Conservation (phyloP, 2,797 vertebrate genomes). For the Propithecus deckenii region DNA sequence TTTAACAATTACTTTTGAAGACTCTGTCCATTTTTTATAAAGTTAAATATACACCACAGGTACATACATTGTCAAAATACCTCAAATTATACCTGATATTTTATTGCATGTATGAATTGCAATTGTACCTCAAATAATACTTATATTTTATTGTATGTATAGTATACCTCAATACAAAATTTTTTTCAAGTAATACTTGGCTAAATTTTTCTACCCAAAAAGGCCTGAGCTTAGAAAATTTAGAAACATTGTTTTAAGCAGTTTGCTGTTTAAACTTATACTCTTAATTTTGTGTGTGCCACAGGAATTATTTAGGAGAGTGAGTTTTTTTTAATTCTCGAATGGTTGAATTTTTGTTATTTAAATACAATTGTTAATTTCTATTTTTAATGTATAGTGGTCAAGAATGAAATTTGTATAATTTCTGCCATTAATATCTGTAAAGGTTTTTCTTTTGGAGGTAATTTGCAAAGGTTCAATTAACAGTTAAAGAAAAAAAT, state of each 20-base stretch:
- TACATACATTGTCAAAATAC: neutral
- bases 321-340: neutral
- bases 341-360: neutral
- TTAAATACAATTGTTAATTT: conserved; percentile 23
- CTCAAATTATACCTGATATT: conserved; percentile 1
- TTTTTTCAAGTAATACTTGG: neutral
- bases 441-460: neutral
- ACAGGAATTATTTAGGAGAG: neutral
- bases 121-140: neutral
- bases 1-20: conserved; percentile 35
- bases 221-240: neutral
- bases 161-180: neutral
- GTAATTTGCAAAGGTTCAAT: neutral
- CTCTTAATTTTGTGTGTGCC: neutral
- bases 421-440: neutral
- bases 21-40: neutral
- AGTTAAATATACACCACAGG: neutral
- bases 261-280: neutral
- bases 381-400: neutral
- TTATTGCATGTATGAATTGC: neutral
- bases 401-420: neutral
- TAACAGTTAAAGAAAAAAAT: neutral
- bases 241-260: neutral
- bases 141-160: neutral
- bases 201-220: neutral